These are phyloP conservation scores for Crocidura indochinensis DNA, from an alignment of 2,797 vertebrate genomes.

Conservation along the genomic window DNA sequence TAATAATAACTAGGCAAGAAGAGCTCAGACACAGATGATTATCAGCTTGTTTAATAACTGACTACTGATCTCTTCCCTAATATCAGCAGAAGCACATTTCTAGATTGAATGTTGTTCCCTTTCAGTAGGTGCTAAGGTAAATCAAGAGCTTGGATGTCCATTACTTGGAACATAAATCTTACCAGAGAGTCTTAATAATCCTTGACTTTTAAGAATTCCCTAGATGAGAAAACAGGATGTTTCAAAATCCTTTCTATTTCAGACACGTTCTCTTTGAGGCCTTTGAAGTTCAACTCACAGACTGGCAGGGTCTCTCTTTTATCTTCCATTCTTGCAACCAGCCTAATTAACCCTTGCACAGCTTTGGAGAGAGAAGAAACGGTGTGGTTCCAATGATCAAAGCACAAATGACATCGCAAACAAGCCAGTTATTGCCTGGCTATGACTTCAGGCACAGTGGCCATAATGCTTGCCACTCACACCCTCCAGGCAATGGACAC, in stretches of 20 bases:
- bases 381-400: conserved; percentile 89
- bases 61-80: not conserved
- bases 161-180: conserved; percentile 71
- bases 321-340: conserved; percentile 84
- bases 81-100: not conserved
- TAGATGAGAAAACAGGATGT: conserved; percentile 85
- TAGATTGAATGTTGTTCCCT: conserved; percentile 8
- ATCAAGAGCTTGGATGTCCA: not conserved
- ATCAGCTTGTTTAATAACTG: not conserved
- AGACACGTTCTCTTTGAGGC: conserved; percentile 89
- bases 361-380: conserved; percentile 88
- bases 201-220: conserved; percentile 88
- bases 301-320: conserved; percentile 81
- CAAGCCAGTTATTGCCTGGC: conserved; percentile 92
- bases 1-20: conserved; percentile 14
- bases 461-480: conserved; percentile 92
- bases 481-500: conserved; percentile 91
- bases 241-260: conserved; percentile 89
- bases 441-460: conserved; percentile 89
- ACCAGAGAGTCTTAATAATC: conserved; percentile 89
- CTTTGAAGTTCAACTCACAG: conserved; percentile 83
- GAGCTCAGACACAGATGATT: not conserved
- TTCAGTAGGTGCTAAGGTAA: not conserved
- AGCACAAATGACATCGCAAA: conserved; percentile 92
- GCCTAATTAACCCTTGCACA: conserved; percentile 86